Base-by-base conservation (phyloP, 2,113 vertebrate species). In the Machaerirhynchus nigripectus region DNA sequence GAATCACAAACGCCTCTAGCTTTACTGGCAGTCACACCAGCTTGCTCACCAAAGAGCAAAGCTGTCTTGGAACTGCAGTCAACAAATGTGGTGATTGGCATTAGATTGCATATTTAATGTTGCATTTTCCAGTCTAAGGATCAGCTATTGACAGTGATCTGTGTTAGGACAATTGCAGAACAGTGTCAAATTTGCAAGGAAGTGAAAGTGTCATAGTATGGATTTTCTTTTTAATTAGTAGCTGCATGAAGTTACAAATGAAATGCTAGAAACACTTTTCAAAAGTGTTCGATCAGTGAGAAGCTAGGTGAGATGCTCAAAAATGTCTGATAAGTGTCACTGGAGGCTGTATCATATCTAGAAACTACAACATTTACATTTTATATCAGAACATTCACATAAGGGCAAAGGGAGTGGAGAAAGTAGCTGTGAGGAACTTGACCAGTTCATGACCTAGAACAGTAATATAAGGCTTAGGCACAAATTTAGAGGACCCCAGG, bases 171-270 rank as follows among this genome's bases (percentile, higher is more conserved):
- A 57, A 26, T 39, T 65, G 50, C 8, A 24, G 37, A 69, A 59
- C 27, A 39, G 12, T 49, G 88, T 80, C 31, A 74, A 44, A 65
- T 30, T 44, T 77, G 15, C 40, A 74, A 81, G 55, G 59, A 76
- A 64, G 20, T 0, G 0, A 40, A 73, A 52, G 35, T 1, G 2
- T 33, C 56, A 18, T 57, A 65, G 20, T 8, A 56, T 59, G 24
- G 9, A 15, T 33, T 46, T 39, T 60, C 5, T 49, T 80, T 65
- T 39, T 6, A 52, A 75, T 53, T 61, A 60, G 24, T 57, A 61
- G 22, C 13, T 57, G 9, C 26, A 31, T 44, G n/a, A 53, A 57
- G 17, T 50, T 70, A 63, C 28, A 56, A 59, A 82, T 50, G 4
- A 61, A 87, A 63, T 39, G 26, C n/a, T 87, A 35, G 68, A 84